Percentiles rank a stretch among this genome's conserved stretches.
phyloP scores from a whole-genome alignment of 2,888 invertebrate genomes.

The Euclidia mi region DNA sequence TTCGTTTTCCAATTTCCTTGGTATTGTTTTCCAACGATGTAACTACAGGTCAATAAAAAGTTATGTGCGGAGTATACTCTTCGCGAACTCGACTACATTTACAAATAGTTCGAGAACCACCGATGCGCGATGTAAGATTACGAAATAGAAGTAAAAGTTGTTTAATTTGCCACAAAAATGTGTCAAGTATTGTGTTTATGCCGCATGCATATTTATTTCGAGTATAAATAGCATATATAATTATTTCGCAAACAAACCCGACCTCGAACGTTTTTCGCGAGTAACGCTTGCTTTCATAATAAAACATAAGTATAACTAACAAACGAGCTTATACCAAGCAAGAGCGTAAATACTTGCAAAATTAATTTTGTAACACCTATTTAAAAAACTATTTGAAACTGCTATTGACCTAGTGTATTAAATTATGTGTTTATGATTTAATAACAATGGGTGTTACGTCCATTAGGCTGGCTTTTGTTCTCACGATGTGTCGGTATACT shows the following conservation, averaged over 20 bases:
- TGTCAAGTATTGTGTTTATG: neutral
- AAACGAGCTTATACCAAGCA: conserved; percentile 12
- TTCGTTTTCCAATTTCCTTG: conserved; percentile 28
- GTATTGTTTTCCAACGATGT: conserved; percentile 15
- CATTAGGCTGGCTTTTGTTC: neutral
- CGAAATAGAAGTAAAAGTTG: conserved; percentile 5
- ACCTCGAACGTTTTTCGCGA: conserved; percentile 23
- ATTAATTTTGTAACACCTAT: conserved; percentile 20
- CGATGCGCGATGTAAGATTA: neutral
- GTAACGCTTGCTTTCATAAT: conserved; percentile 23
- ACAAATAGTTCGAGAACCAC: neutral
- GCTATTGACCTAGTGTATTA: conserved; percentile 31
- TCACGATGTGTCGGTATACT: no score
- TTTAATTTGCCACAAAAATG: neutral
- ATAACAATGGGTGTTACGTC: neutral
- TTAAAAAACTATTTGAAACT: conserved; percentile 5
- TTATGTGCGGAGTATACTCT: conserved; percentile 11
- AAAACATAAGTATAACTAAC: conserved; percentile 20
- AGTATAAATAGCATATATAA: conserved; percentile 13
- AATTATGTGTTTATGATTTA: conserved; percentile 8
- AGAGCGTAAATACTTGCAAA: conserved; percentile 12
- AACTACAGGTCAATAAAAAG: conserved; percentile 21
- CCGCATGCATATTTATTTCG: conserved; percentile 23
- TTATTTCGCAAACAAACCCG: conserved; percentile 22
- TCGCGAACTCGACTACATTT: neutral